Evolutionary conservation across 92 coral and sea anemone species (phyloP).

Genomic region (Siderastrea siderea): DNA sequence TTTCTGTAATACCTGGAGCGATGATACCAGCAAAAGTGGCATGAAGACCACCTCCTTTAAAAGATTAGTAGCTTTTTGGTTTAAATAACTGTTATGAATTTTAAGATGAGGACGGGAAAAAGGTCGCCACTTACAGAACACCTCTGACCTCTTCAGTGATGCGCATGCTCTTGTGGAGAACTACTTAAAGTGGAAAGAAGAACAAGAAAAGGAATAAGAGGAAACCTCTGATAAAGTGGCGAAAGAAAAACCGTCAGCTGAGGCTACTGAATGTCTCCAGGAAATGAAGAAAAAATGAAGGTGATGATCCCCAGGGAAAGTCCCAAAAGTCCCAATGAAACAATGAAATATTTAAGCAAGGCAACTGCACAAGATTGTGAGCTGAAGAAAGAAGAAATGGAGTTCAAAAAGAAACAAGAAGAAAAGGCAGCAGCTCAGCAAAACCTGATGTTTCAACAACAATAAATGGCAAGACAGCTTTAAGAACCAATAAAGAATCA

Average conservation of each 20-base stretch:
- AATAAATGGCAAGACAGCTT: conserved; percentile 6
- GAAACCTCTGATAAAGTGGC: neutral
- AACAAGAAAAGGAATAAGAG: no score
- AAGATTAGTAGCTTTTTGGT: no score
- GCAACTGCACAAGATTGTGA: conserved; percentile 41
- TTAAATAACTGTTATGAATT: no score
- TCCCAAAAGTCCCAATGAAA: conserved; percentile 28
- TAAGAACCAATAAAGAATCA: conserved; percentile 29
- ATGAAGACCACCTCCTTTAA: no score
- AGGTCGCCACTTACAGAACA: no score
- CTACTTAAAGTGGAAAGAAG: no score
- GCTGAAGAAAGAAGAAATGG: conserved; percentile 38
- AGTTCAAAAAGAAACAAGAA: conserved; percentile 37
- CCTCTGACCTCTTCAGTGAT: no score
- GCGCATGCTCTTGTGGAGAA: no score
- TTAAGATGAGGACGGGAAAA: no score
- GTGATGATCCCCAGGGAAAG: conserved; percentile 21
- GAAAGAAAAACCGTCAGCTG: conserved; percentile 11
- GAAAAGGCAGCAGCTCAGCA: conserved; percentile 35
- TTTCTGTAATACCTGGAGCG: no score
- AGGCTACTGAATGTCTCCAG: neutral
- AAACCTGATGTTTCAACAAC: conserved; percentile 27
- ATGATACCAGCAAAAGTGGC: no score
- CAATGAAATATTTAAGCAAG: conserved; percentile 34
- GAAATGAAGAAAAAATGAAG: conserved; percentile 19